Evolutionary conservation across 2,888 invertebrate genomes (phyloP), one percentile per base, ranked within the genome.

Genomic region (Nysson spinosus): DNA sequence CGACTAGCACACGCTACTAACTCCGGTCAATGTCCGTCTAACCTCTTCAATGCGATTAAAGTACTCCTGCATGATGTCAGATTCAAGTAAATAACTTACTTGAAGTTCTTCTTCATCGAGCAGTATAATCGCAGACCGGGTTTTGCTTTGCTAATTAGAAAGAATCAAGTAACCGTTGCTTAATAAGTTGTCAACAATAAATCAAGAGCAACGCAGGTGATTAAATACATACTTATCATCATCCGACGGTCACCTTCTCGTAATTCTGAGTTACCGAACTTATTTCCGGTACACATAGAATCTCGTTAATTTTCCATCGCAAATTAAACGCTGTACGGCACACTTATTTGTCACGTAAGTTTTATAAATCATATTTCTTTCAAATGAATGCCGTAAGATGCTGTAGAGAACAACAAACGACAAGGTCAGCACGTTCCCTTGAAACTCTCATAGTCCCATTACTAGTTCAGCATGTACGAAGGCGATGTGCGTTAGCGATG

Each of bases 21-120:
- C 52, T 55, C 40, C 69, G 72, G 69, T 73, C 72, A 73, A 72
- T 69, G 72, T 52, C 69, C 73, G 65, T 65, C 61, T 60, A 72
- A 72, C 62, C 66, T 73, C 58, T 47, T 35, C 28, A 35, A 34
- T 24, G 30, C 12, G 39, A 35, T 34, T 34, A 17, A 34, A 26
- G 50, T 43, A 35, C 22, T 54, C 28, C 22, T 19, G 6, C 51
- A 24, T 34, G 40, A 6, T 32, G 40, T 19, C 26, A 32, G 24
- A 34, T 44, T 43, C n/a, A 6, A 30, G n/a, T n/a, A n/a, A n/a
- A n/a, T n/a, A n/a, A n/a, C n/a, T n/a, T 12, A 3, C n/a, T 32
- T 24, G 12, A 14, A 26, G 50, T 24, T 39, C 20, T 17, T 4
- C 24, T 28, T n/a, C 40, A 40, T 22, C 16, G 28, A 1, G 9